A percentile compares a stretch with the other conserved stretches of the same genome.
Conservation (phyloP, 2,888 invertebrate species). For the Cactoblastis cactorum region DNA sequence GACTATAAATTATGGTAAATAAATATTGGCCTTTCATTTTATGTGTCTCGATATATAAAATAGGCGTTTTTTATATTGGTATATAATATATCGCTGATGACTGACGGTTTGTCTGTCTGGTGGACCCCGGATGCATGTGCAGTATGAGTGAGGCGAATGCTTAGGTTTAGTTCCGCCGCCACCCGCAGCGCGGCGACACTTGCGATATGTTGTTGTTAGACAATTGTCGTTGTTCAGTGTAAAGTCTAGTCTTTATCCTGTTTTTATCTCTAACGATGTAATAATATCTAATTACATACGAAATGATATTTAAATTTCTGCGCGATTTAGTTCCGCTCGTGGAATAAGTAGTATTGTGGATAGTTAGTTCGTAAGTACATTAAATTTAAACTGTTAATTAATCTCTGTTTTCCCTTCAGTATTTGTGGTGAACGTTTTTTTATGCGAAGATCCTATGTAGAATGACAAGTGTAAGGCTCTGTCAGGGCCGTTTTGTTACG, state of each 20-base stretch:
- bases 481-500: slow-evolving; percentile 52
- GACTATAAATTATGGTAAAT: too few relatives aligned
- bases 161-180: slow-evolving; percentile 20
- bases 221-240: slow-evolving; percentile 76
- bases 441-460: slow-evolving; percentile 53
- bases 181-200: slow-evolving; percentile 43
- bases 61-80: too few relatives aligned
- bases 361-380: slow-evolving; percentile 75
- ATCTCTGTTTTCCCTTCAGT: slow-evolving; percentile 76
- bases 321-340: slow-evolving; percentile 58
- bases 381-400: slow-evolving; percentile 72
- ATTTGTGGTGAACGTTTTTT: slow-evolving; percentile 71
- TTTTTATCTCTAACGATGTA: slow-evolving; percentile 72
- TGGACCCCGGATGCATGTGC: neutral
- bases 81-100: too few relatives aligned
- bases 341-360: slow-evolving; percentile 69
- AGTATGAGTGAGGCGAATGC: neutral
- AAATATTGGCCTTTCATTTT: too few relatives aligned
- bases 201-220: slow-evolving; percentile 69
- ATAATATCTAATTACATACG: slow-evolving; percentile 67
- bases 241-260: slow-evolving; percentile 80
- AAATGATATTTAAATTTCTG: slow-evolving; percentile 71
- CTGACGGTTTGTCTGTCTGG: too few relatives aligned
- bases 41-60: too few relatives aligned
- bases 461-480: slow-evolving; percentile 32